A percentile compares a stretch with the other conserved stretches of the same genome.
Conservation (phyloP, 2,888 invertebrate species). For the Rhimphoctona megacephalus region DNA sequence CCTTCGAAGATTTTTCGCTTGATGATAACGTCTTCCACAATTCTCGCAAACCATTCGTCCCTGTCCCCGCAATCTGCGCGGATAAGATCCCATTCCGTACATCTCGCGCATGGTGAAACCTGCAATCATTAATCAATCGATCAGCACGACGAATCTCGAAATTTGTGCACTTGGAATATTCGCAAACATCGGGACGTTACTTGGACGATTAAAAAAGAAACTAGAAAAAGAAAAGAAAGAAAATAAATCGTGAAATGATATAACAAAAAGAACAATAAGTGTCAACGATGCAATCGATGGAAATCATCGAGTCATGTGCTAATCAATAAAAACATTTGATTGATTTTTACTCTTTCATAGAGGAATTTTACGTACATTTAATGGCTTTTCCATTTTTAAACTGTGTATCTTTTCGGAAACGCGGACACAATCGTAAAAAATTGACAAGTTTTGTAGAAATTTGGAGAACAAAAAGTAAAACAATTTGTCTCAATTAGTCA, state of each 20-base stretch:
- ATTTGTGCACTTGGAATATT: slow-evolving; percentile 15
- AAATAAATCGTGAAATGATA: slow-evolving; percentile 6
- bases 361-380: background rate
- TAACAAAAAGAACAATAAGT: slow-evolving; percentile 16
- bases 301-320: slow-evolving; percentile 14
- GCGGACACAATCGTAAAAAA: background rate
- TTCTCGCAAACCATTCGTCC: slow-evolving; percentile 83
- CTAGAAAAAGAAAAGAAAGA: background rate
- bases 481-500: background rate
- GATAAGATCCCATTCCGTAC: slow-evolving; percentile 63
- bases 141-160: slow-evolving; percentile 24
- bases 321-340: slow-evolving; percentile 12
- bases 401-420: background rate
- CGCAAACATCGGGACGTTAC: slow-evolving; percentile 8
- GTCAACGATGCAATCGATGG: slow-evolving; percentile 33
- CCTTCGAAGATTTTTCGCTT: slow-evolving; percentile 86
- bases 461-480: background rate
- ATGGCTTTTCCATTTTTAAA: background rate
- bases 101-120: slow-evolving; percentile 71
- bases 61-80: slow-evolving; percentile 79
- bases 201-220: background rate
- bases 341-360: background rate
- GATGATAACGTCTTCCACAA: slow-evolving; percentile 86
- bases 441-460: background rate
- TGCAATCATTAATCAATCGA: slow-evolving; percentile 74